Evolutionary conservation across 2,113 vertebrate species (phyloP).

Genomic region (Tachycineta bicolor): DNA sequence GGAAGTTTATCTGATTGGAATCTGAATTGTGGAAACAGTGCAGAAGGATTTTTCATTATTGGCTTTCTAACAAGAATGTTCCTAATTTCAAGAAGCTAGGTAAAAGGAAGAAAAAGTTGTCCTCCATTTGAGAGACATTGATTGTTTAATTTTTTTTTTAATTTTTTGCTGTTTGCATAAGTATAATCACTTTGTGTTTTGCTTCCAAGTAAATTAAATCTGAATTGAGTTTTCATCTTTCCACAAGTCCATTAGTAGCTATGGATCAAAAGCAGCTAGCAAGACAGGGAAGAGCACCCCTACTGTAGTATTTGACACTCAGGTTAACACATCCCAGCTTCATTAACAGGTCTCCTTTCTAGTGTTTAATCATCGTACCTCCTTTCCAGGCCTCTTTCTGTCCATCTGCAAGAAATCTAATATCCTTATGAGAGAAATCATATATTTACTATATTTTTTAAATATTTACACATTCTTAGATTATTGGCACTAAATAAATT

Average conservation of each 20-base stretch:
- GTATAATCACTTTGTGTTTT: not conserved
- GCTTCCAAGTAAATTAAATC: not conserved
- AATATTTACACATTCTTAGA: not conserved
- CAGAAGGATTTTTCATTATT: not conserved
- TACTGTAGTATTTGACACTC: not conserved
- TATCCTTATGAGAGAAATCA: not conserved
- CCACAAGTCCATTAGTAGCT: not conserved
- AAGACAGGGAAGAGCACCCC: not conserved
- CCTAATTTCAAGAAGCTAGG: not conserved
- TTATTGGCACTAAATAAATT: not conserved
- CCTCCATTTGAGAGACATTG: not conserved
- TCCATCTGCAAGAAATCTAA: not conserved
- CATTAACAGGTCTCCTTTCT: not conserved
- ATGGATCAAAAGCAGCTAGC: not conserved
- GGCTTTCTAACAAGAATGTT: not conserved
- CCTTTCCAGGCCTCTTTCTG: not conserved
- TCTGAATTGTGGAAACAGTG: not conserved
- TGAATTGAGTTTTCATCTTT: not conserved
- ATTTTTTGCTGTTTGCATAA: not conserved
- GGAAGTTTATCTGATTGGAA: not conserved
- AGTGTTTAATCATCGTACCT: not conserved
- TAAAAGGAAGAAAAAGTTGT: not conserved
- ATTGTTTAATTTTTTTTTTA: not conserved
- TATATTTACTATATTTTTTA: not conserved
- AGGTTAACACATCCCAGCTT: not conserved